Conservation (phyloP, 2,113 vertebrate genomes). For the Opisthocomus hoazin region DNA sequence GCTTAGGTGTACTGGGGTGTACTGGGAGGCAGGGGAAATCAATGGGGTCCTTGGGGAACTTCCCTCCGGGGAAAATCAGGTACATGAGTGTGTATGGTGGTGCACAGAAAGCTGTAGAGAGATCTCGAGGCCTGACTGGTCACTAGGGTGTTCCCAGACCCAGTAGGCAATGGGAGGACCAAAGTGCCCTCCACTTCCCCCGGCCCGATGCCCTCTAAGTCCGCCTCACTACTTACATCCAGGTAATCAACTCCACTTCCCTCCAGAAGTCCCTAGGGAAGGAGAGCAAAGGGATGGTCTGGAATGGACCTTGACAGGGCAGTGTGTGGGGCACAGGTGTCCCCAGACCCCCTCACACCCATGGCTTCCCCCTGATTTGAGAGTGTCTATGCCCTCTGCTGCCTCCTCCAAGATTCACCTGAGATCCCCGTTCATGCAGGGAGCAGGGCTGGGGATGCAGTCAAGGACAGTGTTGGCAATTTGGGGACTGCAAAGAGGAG, state of each 20-base stretch:
- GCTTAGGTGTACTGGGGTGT: neutral
- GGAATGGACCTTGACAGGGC: neutral
- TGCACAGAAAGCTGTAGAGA: neutral
- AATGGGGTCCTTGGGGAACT: neutral
- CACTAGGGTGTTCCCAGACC: neutral
- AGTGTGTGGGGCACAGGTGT: neutral
- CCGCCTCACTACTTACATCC: neutral
- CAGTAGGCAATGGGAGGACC: neutral
- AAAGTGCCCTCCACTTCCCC: neutral
- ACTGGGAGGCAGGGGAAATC: too few species aligned
- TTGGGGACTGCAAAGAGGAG: too few species aligned
- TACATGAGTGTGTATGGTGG: too few species aligned
- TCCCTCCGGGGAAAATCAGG: neutral
- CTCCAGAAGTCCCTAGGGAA: neutral
- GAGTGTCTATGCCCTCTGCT: neutral
- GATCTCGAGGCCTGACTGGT: neutral
- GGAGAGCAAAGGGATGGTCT: neutral
- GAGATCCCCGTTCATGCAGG: neutral
- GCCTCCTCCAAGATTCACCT: neutral
- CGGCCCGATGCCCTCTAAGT: neutral
- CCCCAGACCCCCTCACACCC: neutral
- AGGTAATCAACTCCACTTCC: rapidly evolving
- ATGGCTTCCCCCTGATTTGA: too few species aligned
- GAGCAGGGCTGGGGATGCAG: neutral
- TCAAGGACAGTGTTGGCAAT: rapidly evolving